These are phyloP conservation scores for Montipora foliosa DNA, from an alignment of 64 coral and sea anemone genomes.

Conservation along the genomic window DNA sequence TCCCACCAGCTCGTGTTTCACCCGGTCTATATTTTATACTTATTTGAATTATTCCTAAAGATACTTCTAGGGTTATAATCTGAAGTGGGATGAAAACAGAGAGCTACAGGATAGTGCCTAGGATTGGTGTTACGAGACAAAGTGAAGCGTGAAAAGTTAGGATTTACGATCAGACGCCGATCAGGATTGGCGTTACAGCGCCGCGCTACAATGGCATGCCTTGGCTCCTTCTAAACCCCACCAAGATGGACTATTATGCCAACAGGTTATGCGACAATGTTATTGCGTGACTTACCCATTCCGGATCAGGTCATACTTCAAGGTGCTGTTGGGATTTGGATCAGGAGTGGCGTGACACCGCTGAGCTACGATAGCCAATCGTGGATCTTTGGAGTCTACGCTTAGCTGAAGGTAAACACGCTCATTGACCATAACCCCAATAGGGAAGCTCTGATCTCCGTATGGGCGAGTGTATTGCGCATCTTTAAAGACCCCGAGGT, in stretches of 20 bases:
- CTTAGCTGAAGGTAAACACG: conserved; percentile 74
- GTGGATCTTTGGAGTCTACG: conserved; percentile 68
- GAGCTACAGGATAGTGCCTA: no score
- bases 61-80: no score
- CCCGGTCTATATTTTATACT: no score
- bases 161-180: no score
- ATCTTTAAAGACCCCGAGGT: conserved; percentile 83
- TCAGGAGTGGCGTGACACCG: conserved; percentile 92
- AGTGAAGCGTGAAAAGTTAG: no score
- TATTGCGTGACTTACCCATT: conserved; percentile 66
- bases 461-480: conserved; percentile 62
- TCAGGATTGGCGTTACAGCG: no score
- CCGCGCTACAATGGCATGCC: background rate
- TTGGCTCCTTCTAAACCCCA: background rate
- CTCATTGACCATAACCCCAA: conserved; percentile 74
- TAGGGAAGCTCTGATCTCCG: conserved; percentile 86
- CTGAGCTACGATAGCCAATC: conserved; percentile 74
- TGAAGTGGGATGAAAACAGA: no score
- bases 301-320: conserved; percentile 83
- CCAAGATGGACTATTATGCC: no score
- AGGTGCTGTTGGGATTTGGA: conserved; percentile 72
- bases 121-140: no score
- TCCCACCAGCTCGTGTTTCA: no score
- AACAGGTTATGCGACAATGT: background rate
- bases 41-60: no score